Base-by-base conservation (phyloP, 2,797 vertebrate genomes). In the Paguma larvata region DNA sequence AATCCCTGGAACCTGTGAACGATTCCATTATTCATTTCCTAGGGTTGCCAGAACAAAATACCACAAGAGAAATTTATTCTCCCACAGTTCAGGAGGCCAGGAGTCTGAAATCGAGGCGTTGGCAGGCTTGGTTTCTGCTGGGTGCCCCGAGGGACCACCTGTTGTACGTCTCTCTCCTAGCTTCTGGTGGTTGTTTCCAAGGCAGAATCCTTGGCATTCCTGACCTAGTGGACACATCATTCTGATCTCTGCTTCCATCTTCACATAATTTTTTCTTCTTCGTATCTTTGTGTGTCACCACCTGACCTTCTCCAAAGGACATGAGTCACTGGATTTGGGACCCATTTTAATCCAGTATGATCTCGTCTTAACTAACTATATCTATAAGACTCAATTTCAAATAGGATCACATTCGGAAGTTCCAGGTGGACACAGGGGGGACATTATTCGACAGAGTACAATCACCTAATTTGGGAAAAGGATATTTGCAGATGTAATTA, bases 391-490 rank as follows among this genome's bases (percentile, higher is more conserved):
- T 21, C 30, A 21, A 73, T 34, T 86, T 72, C 41, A 85, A 82
- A 48, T 78, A 59, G 86, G 67, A 41, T 75, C 51, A 83, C 30
- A 46, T 87, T 84, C 46, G 32, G 53, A 95, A 16, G 51, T 41
- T 84, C 84, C 18, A 48, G 70, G 8, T 78, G 14, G 13, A 62
- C 21, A 77, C 27, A 59, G 19, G 48, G 25, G 56, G 38, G 18
- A 63, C 15, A 67, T 63, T 32, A 87, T 38, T 84, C 12, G 46
- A 79, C 48, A 59, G 5, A 84, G 78, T 16, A 65, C 4, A 77
- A 62, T 78, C 38, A 68, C 15, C 21, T 88, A 73, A 73, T 46
- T 94, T 84, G 78, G 53, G 86, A 56, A 94, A 94, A 70, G 25
- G 19, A 70, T 84, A 63, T 70, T 84, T 48, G 46, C 19, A 89